Percentiles rank a stretch among this genome's conserved stretches.
Evolutionary conservation across 2,797 vertebrate species (phyloP).

Genomic region (Pseudotriccus pelzelni): DNA sequence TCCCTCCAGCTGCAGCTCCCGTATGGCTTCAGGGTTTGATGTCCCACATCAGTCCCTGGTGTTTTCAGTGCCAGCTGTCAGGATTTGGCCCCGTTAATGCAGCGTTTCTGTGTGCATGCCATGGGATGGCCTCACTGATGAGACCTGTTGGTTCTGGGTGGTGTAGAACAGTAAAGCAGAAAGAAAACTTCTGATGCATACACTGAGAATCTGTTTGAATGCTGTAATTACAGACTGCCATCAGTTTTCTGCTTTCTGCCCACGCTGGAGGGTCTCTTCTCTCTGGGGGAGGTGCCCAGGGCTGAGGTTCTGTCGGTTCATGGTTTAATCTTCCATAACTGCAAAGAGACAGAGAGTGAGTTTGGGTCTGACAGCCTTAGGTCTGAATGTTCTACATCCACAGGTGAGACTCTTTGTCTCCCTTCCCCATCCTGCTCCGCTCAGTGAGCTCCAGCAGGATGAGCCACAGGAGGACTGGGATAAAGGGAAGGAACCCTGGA

Average conservation of each 20-base stretch:
- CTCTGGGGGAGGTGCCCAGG: neutral
- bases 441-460: rapidly evolving
- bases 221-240: neutral
- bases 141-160: neutral
- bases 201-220: neutral
- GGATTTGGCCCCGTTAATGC: neutral
- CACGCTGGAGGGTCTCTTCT: neutral
- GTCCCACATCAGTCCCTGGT: neutral
- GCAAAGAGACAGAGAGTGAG: slow-evolving; percentile 28
- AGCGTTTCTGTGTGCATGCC: neutral
- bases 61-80: neutral
- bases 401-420: rapidly evolving
- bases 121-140: neutral
- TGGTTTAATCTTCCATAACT: slow-evolving; percentile 98
- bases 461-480: neutral
- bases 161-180: neutral
- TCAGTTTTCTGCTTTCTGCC: neutral
- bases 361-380: rapidly evolving
- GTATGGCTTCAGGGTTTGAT: neutral
- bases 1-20: neutral
- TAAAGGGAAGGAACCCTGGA: neutral
- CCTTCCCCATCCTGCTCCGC: neutral
- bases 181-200: neutral
- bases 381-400: neutral
- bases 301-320: slow-evolving; percentile 70